Percentiles rank a stretch among this genome's conserved stretches.
phyloP scores from a whole-genome alignment of 2,888 invertebrate species.

The Tiliacea aurago region DNA sequence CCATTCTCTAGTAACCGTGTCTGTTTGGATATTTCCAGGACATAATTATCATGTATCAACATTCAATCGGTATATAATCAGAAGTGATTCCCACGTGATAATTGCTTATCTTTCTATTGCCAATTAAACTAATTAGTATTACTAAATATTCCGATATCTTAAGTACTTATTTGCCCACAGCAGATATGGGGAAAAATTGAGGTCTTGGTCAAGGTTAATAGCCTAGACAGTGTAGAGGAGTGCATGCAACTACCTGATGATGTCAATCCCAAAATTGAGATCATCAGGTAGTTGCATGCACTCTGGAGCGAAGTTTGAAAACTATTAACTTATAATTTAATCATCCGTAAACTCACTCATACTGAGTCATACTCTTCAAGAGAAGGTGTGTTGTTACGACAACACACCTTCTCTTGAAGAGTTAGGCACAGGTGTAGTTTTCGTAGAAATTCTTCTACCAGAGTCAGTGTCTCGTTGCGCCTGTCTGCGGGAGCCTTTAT shows the following conservation, averaged over 20 bases:
- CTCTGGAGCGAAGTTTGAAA: neutral
- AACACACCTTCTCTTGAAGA: neutral
- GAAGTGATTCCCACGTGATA: neutral
- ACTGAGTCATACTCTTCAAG: no score
- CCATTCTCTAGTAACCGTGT: no score
- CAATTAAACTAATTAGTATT: slow-evolving; percentile 20
- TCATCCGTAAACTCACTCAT: neutral
- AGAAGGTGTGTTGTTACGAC: no score
- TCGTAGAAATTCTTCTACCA: neutral
- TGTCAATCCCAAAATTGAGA: no score
- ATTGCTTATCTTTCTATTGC: slow-evolving; percentile 12
- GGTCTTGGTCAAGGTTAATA: slow-evolving; percentile 43
- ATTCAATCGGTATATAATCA: neutral
- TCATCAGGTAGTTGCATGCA: no score
- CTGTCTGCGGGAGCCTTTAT: no score
- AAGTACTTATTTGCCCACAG: slow-evolving; percentile 18
- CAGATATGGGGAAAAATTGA: slow-evolving; percentile 31
- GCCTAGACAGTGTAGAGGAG: slow-evolving; percentile 16
- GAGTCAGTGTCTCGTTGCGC: no score
- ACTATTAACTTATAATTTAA: neutral
- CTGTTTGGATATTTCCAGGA: neutral
- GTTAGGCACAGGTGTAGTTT: neutral
- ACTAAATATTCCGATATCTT: slow-evolving; percentile 9
- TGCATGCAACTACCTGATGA: neutral
- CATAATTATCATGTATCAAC: neutral